Conservation (phyloP, 2,113 vertebrate species). For the Clarias magur region DNA sequence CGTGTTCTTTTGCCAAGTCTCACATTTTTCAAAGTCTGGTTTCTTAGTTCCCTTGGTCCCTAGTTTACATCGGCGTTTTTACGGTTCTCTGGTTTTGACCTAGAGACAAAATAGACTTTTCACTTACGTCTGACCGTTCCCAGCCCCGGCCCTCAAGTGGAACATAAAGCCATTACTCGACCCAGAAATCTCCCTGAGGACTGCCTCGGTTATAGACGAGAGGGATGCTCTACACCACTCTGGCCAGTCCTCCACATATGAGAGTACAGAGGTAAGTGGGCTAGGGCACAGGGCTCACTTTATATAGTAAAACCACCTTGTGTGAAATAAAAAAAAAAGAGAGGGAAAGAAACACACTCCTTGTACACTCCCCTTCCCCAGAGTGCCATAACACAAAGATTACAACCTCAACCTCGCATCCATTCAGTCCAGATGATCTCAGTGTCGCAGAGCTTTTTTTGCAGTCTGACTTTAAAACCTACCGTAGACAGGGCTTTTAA, state of each 20-base stretch:
- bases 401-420: not conserved
- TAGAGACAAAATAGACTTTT: constrained; percentile 2
- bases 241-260: not conserved
- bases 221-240: constrained; percentile 11
- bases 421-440: not conserved
- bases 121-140: not conserved
- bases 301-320: constrained; percentile 20
- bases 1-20: not conserved
- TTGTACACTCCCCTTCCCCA: not conserved
- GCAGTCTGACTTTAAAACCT: not conserved
- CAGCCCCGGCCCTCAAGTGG: not conserved
- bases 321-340: not conserved
- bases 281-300: not conserved
- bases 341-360: not conserved
- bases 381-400: not conserved
- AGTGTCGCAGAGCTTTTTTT: not conserved
- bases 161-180: not conserved
- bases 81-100: not conserved
- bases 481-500: constrained; percentile 37
- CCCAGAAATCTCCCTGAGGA: not conserved
- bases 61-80: not conserved
- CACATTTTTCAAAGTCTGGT: not conserved
- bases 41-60: not conserved
- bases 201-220: not conserved
- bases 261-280: not conserved